Conservation (phyloP, 2,797 vertebrate genomes). For the Gymnoscopelus microlampas region DNA sequence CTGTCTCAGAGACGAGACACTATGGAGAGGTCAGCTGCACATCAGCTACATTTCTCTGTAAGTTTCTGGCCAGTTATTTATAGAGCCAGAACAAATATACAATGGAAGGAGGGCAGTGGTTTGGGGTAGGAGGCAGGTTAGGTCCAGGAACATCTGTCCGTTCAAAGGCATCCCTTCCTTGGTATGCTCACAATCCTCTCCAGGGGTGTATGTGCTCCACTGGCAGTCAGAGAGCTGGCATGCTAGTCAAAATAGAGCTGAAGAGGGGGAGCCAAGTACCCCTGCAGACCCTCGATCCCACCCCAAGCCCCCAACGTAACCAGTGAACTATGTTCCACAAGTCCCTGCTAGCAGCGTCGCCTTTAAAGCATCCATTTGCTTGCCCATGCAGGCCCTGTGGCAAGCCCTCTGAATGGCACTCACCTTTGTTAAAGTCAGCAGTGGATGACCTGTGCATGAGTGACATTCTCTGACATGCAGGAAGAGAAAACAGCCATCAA, state of each 20-base stretch:
- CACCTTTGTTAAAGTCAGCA: conserved; percentile 74
- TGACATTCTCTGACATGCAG: conserved; percentile 24
- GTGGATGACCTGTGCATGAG: conserved; percentile 65
- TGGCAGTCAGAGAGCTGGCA: conserved; percentile 81
- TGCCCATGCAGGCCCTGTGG: conserved; percentile 59
- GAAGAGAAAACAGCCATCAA: conserved; percentile 16
- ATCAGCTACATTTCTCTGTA: conserved; percentile 64
- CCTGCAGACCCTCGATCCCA: conserved; percentile 36
- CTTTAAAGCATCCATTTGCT: conserved; percentile 44
- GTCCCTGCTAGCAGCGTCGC: conserved; percentile 39
- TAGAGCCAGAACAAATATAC: conserved; percentile 79
- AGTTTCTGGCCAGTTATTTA: conserved; percentile 75
- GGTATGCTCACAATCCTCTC: conserved; percentile 84
- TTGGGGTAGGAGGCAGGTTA: conserved; percentile 64
- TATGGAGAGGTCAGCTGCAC: conserved; percentile 60
- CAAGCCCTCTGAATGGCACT: conserved; percentile 80
- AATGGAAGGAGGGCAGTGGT: conserved; percentile 63
- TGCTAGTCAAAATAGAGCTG: conserved; percentile 82
- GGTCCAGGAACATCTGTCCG: conserved; percentile 76
- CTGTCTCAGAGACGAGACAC: conserved; percentile 52
- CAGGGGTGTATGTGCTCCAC: conserved; percentile 80
- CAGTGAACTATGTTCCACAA: conserved; percentile 33
- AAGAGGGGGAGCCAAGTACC: conserved; percentile 43
- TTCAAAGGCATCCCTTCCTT: conserved; percentile 75
- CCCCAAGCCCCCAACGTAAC: conserved; percentile 52